These are phyloP conservation scores for Schizotus pectinicornis DNA, from an alignment of 2,888 invertebrate genomes.

Conservation along the genomic window DNA sequence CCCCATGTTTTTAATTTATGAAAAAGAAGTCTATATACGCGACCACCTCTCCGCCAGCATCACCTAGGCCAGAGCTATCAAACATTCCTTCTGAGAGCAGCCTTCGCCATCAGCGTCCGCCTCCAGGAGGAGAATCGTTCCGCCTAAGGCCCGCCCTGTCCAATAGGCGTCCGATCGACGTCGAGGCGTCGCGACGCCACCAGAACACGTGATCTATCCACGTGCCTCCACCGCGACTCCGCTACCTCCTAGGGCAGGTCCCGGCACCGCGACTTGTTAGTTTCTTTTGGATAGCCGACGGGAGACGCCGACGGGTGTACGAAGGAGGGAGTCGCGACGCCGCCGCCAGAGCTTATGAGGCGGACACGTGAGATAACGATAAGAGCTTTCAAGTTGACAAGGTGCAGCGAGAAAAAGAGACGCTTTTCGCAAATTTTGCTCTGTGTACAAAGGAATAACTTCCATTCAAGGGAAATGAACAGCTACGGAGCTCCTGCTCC, in stretches of 20 bases:
- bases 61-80: slow-evolving; percentile 27
- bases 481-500: background rate
- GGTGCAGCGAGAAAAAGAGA: background rate
- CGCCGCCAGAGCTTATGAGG: slow-evolving; percentile 10
- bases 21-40: slow-evolving; percentile 1
- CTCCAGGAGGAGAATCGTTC: slow-evolving; percentile 47
- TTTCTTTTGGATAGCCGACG: slow-evolving; percentile 22
- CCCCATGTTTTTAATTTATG: slow-evolving; percentile 6
- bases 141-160: slow-evolving; percentile 51
- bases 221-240: slow-evolving; percentile 47
- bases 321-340: slow-evolving; percentile 13
- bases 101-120: slow-evolving; percentile 47
- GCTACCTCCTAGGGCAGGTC: slow-evolving; percentile 48
- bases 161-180: slow-evolving; percentile 46
- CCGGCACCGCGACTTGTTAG: slow-evolving; percentile 30
- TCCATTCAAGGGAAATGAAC: slow-evolving; percentile 8
- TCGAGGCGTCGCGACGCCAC: slow-evolving; percentile 51
- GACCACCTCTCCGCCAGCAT: slow-evolving; percentile 1
- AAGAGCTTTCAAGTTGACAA: slow-evolving; percentile 11
- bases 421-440: background rate
- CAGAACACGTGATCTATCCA: slow-evolving; percentile 53
- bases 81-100: slow-evolving; percentile 42
- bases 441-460: slow-evolving; percentile 5
- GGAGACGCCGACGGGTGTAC: background rate
- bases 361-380: slow-evolving; percentile 23